These are phyloP conservation scores for Rhincodon typus DNA, from an alignment of 2,797 vertebrate genomes.

Conservation along the genomic window DNA sequence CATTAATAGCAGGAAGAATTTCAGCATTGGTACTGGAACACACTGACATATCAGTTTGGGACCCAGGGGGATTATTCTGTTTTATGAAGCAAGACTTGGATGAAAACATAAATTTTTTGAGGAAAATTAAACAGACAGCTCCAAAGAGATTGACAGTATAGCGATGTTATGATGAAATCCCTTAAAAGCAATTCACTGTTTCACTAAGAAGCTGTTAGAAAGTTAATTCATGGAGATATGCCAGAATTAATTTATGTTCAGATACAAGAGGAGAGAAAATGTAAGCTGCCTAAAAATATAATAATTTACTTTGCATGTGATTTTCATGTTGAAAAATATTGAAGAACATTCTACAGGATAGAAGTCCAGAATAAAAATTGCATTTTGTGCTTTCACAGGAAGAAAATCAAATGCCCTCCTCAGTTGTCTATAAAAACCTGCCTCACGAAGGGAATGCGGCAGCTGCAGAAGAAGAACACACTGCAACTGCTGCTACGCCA, in stretches of 20 bases:
- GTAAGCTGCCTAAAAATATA: background rate
- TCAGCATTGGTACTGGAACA: background rate
- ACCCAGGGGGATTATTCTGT: background rate
- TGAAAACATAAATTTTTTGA: background rate
- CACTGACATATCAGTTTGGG: background rate
- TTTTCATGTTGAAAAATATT: background rate
- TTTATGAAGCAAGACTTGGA: background rate
- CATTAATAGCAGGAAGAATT: background rate
- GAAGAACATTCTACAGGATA: no score
- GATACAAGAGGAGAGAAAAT: background rate
- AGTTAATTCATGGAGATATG: background rate
- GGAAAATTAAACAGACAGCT: background rate
- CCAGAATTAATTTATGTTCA: background rate
- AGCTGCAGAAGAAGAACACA: constrained; percentile 55
- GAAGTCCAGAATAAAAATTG: constrained; percentile 25
- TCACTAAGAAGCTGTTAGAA: constrained; percentile 12
- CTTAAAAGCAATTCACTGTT: background rate
- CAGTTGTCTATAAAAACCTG: constrained; percentile 63
- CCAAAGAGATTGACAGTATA: background rate
- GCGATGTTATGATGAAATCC: background rate
- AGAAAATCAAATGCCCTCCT: constrained; percentile 65
- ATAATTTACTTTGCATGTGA: background rate
- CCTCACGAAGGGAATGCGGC: constrained; percentile 55
- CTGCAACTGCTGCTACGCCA: constrained; percentile 67
- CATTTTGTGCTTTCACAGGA: constrained; percentile 62